Conservation (phyloP, 2,113 vertebrate species). For the Ranitomeya variabilis region DNA sequence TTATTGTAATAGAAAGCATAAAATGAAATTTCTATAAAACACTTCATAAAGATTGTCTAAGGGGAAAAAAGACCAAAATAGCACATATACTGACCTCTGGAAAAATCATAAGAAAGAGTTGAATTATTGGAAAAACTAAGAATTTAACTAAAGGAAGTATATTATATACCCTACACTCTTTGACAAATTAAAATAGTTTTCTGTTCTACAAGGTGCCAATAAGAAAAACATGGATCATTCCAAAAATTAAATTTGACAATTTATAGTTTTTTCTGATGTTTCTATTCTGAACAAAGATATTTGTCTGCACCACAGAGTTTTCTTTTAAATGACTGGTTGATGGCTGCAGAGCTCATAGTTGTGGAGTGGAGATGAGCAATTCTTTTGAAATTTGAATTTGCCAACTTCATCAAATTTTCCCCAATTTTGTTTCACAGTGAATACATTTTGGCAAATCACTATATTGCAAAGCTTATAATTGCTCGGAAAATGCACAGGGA, state of each 20-base stretch:
- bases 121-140: neutral
- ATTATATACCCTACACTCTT: neutral
- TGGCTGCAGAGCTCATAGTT: neutral
- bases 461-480: too few species aligned
- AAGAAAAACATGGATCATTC: neutral
- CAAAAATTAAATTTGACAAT: neutral
- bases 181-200: neutral
- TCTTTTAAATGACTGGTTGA: neutral
- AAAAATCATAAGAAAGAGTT: slow-evolving; percentile 19
- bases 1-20: neutral
- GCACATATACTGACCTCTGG: slow-evolving; percentile 17
- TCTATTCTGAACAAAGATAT: neutral
- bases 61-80: slow-evolving; percentile 10
- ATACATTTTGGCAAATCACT: too few species aligned
- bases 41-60: slow-evolving; percentile 11
- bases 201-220: neutral
- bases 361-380: neutral
- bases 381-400: too few species aligned
- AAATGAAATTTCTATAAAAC: slow-evolving; percentile 14
- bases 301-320: neutral
- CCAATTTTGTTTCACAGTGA: too few species aligned
- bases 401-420: too few species aligned
- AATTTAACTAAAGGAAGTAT: neutral
- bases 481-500: too few species aligned
- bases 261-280: neutral